phyloP scores from a whole-genome alignment of 2,888 invertebrate species.

The Gryllus longicercus region DNA sequence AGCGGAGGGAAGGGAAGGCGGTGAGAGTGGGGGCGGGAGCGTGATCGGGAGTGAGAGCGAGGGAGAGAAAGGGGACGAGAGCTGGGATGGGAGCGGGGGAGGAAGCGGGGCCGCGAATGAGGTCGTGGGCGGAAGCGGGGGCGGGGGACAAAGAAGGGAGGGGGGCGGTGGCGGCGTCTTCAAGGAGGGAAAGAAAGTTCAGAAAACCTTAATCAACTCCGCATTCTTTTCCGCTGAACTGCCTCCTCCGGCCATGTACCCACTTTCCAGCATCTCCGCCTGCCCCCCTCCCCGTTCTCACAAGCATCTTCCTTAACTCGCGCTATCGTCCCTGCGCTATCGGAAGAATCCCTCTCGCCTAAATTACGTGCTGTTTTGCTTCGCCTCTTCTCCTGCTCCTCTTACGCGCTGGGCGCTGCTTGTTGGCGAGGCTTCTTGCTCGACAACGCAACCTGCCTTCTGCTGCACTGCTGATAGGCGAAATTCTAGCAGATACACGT shows the following conservation, averaged over 20 bases:
- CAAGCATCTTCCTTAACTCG: slow-evolving; percentile 9
- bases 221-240: slow-evolving; percentile 17
- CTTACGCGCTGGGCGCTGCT: background rate
- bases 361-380: slow-evolving; percentile 5
- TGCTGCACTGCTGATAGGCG: no score
- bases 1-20: no score
- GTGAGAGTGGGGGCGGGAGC: no score
- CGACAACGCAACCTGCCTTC: no score
- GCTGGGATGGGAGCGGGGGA: background rate
- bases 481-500: no score
- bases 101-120: background rate
- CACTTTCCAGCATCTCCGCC: background rate
- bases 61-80: background rate
- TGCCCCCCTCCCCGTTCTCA: background rate
- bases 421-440: no score
- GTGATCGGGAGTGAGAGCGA: no score
- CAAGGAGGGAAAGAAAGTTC: background rate
- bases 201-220: slow-evolving; percentile 17
- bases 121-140: background rate
- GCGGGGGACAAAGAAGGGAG: background rate
- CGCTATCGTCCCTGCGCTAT: background rate
- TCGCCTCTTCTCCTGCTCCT: background rate
- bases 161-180: background rate
- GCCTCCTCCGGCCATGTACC: background rate
- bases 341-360: background rate